Conservation (phyloP, 2,888 invertebrate genomes). For the Lamproptera curius region DNA sequence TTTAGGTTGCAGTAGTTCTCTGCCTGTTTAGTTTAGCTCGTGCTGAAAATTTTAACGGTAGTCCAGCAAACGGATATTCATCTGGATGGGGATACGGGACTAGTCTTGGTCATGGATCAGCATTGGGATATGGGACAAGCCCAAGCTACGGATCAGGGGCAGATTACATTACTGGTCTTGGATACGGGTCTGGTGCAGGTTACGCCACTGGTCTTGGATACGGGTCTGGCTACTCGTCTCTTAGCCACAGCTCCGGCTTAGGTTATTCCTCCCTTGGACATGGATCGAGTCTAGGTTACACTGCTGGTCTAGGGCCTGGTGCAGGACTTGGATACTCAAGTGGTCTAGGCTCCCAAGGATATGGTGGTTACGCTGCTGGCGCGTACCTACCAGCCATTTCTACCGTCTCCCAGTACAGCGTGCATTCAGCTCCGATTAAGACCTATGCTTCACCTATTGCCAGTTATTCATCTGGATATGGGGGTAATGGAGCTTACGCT, state of each 20-base stretch:
- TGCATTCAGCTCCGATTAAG: not conserved
- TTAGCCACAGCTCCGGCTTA: conserved; percentile 32
- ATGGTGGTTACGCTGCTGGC: conserved; percentile 26
- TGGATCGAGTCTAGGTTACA: conserved; percentile 31
- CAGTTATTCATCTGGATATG: conserved; percentile 27
- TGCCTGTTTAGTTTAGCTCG: conserved; percentile 45
- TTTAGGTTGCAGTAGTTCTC: conserved; percentile 43
- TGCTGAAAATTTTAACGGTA: conserved; percentile 44
- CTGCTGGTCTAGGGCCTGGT: conserved; percentile 25
- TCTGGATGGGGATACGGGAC: conserved; percentile 29
- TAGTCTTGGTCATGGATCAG: conserved; percentile 32
- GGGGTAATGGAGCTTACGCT: conserved; percentile 23
- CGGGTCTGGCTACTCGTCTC: conserved; percentile 20
- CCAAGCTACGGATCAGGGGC: conserved; percentile 5
- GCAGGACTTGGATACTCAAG: conserved; percentile 32
- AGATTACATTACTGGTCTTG: conserved; percentile 1
- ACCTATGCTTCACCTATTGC: conserved; percentile 23
- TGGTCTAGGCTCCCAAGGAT: conserved; percentile 28
- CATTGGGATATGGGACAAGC: conserved; percentile 22
- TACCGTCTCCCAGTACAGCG: conserved; percentile 7
- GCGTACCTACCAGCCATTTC: conserved; percentile 26
- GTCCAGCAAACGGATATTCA: conserved; percentile 24
- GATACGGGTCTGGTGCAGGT: conserved; percentile 1
- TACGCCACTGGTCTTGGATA: conserved; percentile 27
- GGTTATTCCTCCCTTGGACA: conserved; percentile 31